Conservation (phyloP, 2,797 vertebrate species). For the Protonibea diacanthus region DNA sequence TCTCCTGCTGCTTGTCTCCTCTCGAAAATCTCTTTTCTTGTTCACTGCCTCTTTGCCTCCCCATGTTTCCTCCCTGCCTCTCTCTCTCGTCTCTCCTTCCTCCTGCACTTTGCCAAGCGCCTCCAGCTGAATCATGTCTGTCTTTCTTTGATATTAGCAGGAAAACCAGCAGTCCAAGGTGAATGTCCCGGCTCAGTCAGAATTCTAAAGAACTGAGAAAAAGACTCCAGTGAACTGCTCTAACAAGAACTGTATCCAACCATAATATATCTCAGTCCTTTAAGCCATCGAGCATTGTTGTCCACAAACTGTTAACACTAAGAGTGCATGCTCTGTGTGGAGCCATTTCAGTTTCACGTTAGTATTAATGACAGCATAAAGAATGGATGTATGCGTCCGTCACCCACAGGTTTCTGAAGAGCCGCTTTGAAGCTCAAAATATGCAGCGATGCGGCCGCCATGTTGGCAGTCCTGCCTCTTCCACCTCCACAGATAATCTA, state of each 20-base stretch:
- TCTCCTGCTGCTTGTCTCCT: constrained; percentile 37
- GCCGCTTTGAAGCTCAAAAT: too few species aligned
- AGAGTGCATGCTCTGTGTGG: not conserved
- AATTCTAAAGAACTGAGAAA: not conserved
- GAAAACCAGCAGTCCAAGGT: constrained; percentile 5
- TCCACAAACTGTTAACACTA: not conserved
- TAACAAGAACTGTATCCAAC: not conserved
- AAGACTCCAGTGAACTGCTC: not conserved
- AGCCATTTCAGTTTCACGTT: not conserved
- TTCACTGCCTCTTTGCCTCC: constrained; percentile 41
- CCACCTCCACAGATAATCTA: too few species aligned
- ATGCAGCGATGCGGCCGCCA: too few species aligned
- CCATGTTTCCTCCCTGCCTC: not conserved
- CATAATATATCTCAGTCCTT: not conserved
- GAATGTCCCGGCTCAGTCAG: not conserved
- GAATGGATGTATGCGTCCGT: too few species aligned
- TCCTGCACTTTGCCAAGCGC: constrained; percentile 46
- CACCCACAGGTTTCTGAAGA: too few species aligned
- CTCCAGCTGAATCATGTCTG: constrained; percentile 65
- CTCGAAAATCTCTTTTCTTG: constrained; percentile 51
- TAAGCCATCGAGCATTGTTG: not conserved
- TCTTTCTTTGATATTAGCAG: constrained; percentile 22
- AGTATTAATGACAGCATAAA: not conserved
- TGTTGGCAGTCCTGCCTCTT: too few species aligned
- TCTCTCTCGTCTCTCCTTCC: not conserved